Percentiles rank a stretch among this genome's conserved stretches.
phyloP scores from a whole-genome alignment of 2,888 invertebrate species.

The Sturmia bella region DNA sequence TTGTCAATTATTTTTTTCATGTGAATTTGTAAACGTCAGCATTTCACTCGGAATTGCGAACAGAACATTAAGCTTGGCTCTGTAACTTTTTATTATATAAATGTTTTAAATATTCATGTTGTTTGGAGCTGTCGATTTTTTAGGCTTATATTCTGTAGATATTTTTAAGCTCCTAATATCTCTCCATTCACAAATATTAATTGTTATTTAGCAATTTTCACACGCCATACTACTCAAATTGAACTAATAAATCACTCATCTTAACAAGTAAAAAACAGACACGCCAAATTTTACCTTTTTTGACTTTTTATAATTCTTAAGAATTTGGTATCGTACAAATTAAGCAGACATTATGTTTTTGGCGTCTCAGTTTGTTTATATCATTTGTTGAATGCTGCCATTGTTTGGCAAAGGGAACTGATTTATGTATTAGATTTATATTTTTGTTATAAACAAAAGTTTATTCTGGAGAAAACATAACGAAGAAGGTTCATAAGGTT shows the following conservation, averaged over 20 bases:
- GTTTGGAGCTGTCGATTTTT: too few species aligned
- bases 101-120: too few species aligned
- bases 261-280: conserved; percentile 26
- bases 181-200: not conserved
- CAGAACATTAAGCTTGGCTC: too few species aligned
- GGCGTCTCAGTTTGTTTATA: conserved; percentile 8
- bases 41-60: too few species aligned
- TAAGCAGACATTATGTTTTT: conserved; percentile 35
- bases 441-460: too few species aligned
- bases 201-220: conserved; percentile 48
- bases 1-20: too few species aligned
- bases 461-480: too few species aligned
- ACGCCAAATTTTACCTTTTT: conserved; percentile 2
- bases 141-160: too few species aligned
- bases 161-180: not conserved
- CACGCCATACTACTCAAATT: conserved; percentile 41
- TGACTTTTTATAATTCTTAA: conserved; percentile 8
- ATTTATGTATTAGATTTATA: conserved; percentile 69
- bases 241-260: conserved; percentile 52
- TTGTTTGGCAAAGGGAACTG: conserved; percentile 66
- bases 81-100: too few species aligned
- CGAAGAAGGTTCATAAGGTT: too few species aligned
- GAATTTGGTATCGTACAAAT: conserved; percentile 33
- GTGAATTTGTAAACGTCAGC: too few species aligned
- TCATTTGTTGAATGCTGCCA: not conserved